phyloP scores from a whole-genome alignment of 2,888 invertebrate species.

The Epinotia brunnichana region DNA sequence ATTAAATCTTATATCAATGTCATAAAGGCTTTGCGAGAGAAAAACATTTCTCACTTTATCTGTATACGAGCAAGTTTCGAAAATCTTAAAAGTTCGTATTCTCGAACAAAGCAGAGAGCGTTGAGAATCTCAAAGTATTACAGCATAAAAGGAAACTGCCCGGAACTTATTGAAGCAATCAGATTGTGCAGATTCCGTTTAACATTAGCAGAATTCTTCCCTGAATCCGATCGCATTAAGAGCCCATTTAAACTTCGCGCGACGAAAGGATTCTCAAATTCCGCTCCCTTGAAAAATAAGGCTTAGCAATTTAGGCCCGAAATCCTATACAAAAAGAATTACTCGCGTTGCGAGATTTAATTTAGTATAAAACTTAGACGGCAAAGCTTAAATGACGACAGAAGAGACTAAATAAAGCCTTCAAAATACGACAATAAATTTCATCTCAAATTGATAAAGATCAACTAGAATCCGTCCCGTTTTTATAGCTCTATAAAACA shows the following conservation, averaged over 20 bases:
- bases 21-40: too few species aligned
- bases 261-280: conserved; percentile 73
- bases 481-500: conserved; percentile 47
- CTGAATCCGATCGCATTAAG: conserved; percentile 78
- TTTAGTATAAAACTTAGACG: conserved; percentile 29
- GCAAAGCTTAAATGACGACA: conserved; percentile 22
- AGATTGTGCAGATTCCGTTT: conserved; percentile 78
- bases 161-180: conserved; percentile 80
- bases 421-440: conserved; percentile 35
- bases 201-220: conserved; percentile 78
- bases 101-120: conserved; percentile 56
- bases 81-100: conserved; percentile 59
- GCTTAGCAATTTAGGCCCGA: conserved; percentile 56
- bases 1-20: too few species aligned
- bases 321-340: conserved; percentile 37
- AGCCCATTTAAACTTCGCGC: conserved; percentile 77
- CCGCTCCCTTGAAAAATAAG: conserved; percentile 66
- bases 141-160: conserved; percentile 75
- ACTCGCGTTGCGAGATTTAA: conserved; percentile 23
- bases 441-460: conserved; percentile 43
- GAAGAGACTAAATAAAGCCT: conserved; percentile 29
- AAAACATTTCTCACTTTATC: too few species aligned
- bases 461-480: conserved; percentile 37
- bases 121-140: conserved; percentile 73
- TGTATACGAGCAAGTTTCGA: conserved; percentile 45